These are phyloP conservation scores for Griposia aprilina DNA, from an alignment of 2,888 invertebrate species.

Conservation along the genomic window DNA sequence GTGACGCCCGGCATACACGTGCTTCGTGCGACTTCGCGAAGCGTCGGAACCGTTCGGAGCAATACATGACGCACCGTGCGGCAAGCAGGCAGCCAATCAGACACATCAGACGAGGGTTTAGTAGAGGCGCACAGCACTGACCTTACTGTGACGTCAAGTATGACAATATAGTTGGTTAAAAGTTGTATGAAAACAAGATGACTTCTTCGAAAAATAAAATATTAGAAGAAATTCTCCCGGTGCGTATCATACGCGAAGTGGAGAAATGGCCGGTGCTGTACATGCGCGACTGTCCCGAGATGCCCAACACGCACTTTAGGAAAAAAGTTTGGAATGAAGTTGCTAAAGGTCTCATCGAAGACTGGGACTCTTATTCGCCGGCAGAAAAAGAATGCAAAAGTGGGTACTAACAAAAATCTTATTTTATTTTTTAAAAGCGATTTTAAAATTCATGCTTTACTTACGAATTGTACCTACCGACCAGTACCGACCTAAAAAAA, in stretches of 20 bases:
- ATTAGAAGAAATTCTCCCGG: conserved; percentile 73
- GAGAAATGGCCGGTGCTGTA: conserved; percentile 76
- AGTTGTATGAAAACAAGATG: conserved; percentile 28
- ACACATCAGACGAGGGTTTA: background rate
- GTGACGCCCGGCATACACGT: conserved; percentile 20
- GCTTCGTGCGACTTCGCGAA: conserved; percentile 32
- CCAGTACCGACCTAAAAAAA: background rate
- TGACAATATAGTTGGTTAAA: background rate
- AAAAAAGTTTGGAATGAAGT: conserved; percentile 74
- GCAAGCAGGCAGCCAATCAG: conserved; percentile 2
- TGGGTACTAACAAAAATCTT: conserved; percentile 11
- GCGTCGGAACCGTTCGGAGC: conserved; percentile 30
- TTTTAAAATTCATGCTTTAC: background rate
- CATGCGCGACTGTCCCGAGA: conserved; percentile 67
- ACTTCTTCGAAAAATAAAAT: conserved; percentile 64
- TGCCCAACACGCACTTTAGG: conserved; percentile 67
- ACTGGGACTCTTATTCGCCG: conserved; percentile 66
- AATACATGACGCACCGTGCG: conserved; percentile 9
- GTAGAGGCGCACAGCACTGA: background rate
- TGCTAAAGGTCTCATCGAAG: conserved; percentile 67
- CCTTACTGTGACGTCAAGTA: background rate
- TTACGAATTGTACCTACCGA: no score
- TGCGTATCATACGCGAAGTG: conserved; percentile 75
- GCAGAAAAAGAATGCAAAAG: conserved; percentile 62
- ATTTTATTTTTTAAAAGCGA: background rate